Evolutionary conservation across 2,888 invertebrate species (phyloP), one percentile per base, ranked within the genome.

Genomic region (Timema cristinae): DNA sequence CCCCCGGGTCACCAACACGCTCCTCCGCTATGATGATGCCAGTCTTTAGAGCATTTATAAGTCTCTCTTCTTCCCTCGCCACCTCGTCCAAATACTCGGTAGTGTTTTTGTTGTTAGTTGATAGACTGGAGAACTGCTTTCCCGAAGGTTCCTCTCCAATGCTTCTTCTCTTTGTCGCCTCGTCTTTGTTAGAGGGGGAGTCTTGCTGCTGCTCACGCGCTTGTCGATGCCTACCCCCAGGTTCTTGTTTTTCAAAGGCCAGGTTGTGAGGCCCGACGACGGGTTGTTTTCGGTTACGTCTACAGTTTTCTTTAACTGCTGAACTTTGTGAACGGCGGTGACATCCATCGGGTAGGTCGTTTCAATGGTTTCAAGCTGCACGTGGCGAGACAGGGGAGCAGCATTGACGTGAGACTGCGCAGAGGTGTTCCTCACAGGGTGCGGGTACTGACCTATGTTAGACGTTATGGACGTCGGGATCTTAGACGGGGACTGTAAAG

Each of bases 21-120:
- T 86, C 86, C 74, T 87, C 87, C 72, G 82, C 84, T 66, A 89
- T 84, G 6, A 89, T 83, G 50, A 86, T 86, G 13, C 92, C 92
- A 49, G 91, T 91, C 78, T 92, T 90, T 74, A 93, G 82, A 10
- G 93, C 93, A 78, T 92, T 89, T 77, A 93, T 88, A 74, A 93
- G 84, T 69, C 91, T 85, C 81, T 92, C 92, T 80, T 93, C 93
- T 79, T 93, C 93, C 50, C 91, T 85, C n/a, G 91, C 92, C 7
- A 93, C 91, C 81, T 91, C 91, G 75, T 90, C 87, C 71, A 88
- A 82, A 82, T 74, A 75, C 47, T 72, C 72, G 32, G 67, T 88
- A 84, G 74, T 85, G 86, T 50, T 77, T 74, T 59, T 78, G 77
- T 1, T 79, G 48, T 69, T 73, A 61, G 77, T 74, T 32, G 78